These are phyloP conservation scores for Tupaia chinensis DNA, from an alignment of 2,113 vertebrate species.

Conservation along the genomic window DNA sequence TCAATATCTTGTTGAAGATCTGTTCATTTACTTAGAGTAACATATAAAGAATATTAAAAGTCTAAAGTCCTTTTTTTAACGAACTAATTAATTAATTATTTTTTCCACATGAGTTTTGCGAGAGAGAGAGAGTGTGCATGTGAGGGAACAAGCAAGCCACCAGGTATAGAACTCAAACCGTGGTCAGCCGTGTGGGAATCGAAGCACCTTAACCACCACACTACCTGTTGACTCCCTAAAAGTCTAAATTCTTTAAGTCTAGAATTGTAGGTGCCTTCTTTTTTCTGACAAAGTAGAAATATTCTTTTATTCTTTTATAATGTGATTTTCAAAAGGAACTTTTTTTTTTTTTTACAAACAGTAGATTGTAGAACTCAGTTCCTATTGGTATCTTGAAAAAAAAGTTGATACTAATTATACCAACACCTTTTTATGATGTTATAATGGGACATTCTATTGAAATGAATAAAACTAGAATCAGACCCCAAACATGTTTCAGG, in stretches of 20 bases:
- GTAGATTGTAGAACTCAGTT: not conserved
- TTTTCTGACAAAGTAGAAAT: not conserved
- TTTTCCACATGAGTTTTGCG: no score
- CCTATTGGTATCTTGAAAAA: not conserved
- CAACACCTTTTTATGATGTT: not conserved
- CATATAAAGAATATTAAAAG: slow-evolving; percentile 67
- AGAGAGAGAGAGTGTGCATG: no score
- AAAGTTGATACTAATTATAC: slow-evolving; percentile 12
- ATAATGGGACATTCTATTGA: not conserved
- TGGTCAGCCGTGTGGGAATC: no score
- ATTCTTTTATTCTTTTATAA: not conserved
- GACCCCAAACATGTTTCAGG: not conserved
- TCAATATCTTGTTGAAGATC: slow-evolving; percentile 66
- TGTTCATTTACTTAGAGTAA: slow-evolving; percentile 69
- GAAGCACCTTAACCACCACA: no score
- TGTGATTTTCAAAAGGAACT: not conserved
- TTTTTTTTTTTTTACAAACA: not conserved
- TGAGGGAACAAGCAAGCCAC: no score
- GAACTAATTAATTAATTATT: no score
- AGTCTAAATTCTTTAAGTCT: slow-evolving; percentile 42
- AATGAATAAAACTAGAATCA: not conserved
- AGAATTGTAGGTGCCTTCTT: not conserved
- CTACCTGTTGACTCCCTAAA: slow-evolving; percentile 9
- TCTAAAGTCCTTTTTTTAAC: not conserved
- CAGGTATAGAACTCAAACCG: no score